Conservation (phyloP, 1,140 invertebrate species). For the Danaus plexippus region DNA sequence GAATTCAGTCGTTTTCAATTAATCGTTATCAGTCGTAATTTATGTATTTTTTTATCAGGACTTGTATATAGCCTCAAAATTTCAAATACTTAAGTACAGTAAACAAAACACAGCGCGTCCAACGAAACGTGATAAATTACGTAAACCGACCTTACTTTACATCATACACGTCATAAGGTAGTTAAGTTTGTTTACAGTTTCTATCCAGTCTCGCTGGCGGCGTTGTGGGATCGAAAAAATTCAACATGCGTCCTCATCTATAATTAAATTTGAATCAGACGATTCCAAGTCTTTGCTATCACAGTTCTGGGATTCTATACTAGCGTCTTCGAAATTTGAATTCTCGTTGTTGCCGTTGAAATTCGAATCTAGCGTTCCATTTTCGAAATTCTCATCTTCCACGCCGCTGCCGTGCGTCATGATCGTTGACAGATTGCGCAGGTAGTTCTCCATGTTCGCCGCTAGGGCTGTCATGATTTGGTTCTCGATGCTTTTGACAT, state of each 20-base stretch:
- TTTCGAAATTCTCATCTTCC: slow-evolving; percentile 13
- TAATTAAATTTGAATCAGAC: slow-evolving; percentile 31
- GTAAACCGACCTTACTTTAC: too few species aligned
- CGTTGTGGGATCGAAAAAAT: slow-evolving; percentile 2
- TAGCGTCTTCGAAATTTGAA: too few species aligned
- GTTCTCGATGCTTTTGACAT: slow-evolving; percentile 40
- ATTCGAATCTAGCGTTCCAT: slow-evolving; percentile 7
- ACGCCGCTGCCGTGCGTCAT: slow-evolving; percentile 23
- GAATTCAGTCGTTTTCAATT: too few species aligned
- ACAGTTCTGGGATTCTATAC: slow-evolving; percentile 9
- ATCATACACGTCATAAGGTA: too few species aligned
- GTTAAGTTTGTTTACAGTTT: too few species aligned
- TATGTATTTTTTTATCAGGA: too few species aligned
- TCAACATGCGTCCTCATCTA: slow-evolving; percentile 28
- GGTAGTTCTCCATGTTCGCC: slow-evolving; percentile 46
- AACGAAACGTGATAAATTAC: too few species aligned
- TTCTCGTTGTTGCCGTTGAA: background rate
- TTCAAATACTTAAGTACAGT: too few species aligned
- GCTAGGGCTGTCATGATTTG: slow-evolving; percentile 46
- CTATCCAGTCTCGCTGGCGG: too few species aligned
- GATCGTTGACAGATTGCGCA: slow-evolving; percentile 38
- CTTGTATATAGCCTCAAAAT: too few species aligned
- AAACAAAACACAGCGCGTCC: too few species aligned
- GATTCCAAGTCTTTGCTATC: slow-evolving; percentile 29
- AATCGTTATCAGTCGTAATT: too few species aligned